Percentiles rank a stretch among this genome's conserved stretches.
Conservation (phyloP, 2,113 vertebrate species). For the Onychostruthus taczanowskii region DNA sequence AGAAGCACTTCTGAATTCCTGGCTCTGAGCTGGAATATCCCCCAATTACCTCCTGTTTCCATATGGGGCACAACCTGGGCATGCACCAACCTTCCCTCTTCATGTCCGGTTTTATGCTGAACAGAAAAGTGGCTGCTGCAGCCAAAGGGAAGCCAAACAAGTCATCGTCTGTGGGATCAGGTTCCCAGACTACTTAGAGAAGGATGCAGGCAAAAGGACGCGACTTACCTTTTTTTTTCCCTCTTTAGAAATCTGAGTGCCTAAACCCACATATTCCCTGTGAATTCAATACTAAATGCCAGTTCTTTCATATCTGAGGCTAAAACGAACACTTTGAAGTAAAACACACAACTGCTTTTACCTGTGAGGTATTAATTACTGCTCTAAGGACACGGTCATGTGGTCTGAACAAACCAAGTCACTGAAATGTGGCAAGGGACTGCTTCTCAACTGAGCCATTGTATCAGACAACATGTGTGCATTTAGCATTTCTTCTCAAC, state of each 20-base stretch:
- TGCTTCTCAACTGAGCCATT: background rate
- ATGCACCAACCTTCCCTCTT: background rate
- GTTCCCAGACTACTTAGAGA: background rate
- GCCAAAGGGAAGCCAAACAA: background rate
- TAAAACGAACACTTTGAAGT: constrained; percentile 1
- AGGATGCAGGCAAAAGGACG: background rate
- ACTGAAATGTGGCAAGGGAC: background rate
- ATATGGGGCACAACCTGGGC: background rate
- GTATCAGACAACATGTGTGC: background rate
- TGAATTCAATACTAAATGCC: background rate
- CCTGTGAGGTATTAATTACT: background rate
- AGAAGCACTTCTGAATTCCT: background rate
- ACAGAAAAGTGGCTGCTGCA: background rate
- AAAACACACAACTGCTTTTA: constrained; percentile 6
- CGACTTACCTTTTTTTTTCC: background rate
- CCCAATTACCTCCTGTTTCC: constrained; percentile 17
- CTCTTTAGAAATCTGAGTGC: constrained; percentile 1
- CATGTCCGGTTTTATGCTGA: background rate
- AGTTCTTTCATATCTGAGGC: background rate
- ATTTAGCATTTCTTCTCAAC: background rate
- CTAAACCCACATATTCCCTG: background rate
- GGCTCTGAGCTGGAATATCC: background rate
- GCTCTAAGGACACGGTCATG: background rate
- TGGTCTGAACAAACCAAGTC: background rate
- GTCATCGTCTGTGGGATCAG: background rate